Percentiles rank a stretch among this genome's conserved stretches.
Conservation (phyloP, 1,140 invertebrate genomes). For the Xylocopa sonorina region DNA sequence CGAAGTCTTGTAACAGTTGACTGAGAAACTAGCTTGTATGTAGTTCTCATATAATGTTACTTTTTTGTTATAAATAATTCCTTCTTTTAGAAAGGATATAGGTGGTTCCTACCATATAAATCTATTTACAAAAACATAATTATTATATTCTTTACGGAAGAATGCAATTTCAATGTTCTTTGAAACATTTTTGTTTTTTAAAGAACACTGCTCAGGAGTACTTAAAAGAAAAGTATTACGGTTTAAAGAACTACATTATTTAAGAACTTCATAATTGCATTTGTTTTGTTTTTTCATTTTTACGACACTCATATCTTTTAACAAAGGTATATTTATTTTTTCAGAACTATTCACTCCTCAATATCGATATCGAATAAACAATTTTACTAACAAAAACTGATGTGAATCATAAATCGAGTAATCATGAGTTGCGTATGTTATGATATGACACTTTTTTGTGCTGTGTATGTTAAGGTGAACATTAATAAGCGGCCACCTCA, state of each 20-base stretch:
- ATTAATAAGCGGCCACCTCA: background rate
- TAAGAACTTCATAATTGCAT: constrained; percentile 49
- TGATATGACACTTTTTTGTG: constrained; percentile 4
- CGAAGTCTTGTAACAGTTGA: constrained; percentile 51
- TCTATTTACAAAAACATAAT: constrained; percentile 22
- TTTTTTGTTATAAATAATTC: constrained; percentile 29
- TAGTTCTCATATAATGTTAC: constrained; percentile 46
- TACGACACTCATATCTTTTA: constrained; percentile 2
- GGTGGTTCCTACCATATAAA: constrained; percentile 35
- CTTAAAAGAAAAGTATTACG: constrained; percentile 48
- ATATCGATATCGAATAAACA: background rate
- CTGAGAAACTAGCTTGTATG: constrained; percentile 58
- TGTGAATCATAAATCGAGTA: constrained; percentile 14
- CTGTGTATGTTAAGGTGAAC: constrained; percentile 18
- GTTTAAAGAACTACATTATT: constrained; percentile 33
- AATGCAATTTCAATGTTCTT: constrained; percentile 28
- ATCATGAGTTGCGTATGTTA: constrained; percentile 24
- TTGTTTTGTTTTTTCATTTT: constrained; percentile 15
- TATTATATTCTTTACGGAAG: constrained; percentile 22
- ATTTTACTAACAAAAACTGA: constrained; percentile 11
- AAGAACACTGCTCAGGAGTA: constrained; percentile 37
- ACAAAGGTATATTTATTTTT: background rate
- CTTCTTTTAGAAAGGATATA: constrained; percentile 46
- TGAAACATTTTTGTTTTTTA: constrained; percentile 30
- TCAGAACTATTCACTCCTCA: background rate